phyloP scores from a whole-genome alignment of 2,797 vertebrate species.

The Tiaroga cobitis region DNA sequence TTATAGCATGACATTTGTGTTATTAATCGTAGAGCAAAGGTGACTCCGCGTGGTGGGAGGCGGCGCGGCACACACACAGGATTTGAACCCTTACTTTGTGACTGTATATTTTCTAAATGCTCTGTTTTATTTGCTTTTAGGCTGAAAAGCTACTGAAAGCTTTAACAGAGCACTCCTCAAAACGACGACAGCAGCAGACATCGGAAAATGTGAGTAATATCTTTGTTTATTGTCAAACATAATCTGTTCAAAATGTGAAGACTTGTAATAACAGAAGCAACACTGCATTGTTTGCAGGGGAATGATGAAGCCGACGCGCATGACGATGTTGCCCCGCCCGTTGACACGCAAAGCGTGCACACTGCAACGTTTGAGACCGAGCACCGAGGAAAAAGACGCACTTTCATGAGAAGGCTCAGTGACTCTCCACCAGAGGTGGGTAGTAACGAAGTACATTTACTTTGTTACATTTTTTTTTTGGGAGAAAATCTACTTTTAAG shows the following conservation, averaged over 20 bases:
- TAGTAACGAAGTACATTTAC: too few species aligned
- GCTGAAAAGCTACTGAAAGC: conserved; percentile 84
- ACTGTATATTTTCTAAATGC: not conserved
- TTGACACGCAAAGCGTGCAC: not conserved
- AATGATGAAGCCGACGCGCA: conserved; percentile 29
- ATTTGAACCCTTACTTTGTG: not conserved
- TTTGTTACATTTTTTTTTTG: too few species aligned
- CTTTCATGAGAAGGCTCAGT: conserved; percentile 65
- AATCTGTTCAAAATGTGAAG: not conserved
- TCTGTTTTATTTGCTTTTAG: conserved; percentile 66
- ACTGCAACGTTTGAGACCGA: conserved; percentile 73
- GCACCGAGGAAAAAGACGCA: conserved; percentile 66
- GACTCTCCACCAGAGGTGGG: not conserved
- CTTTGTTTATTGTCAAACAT: not conserved
- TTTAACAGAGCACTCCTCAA: conserved; percentile 80
- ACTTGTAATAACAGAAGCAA: not conserved
- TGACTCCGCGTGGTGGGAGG: too few species aligned
- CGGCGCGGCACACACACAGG: too few species aligned
- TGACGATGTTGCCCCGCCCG: not conserved
- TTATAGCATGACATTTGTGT: too few species aligned
- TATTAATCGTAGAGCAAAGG: too few species aligned
- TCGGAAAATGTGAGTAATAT: conserved; percentile 53
- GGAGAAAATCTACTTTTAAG: too few species aligned
- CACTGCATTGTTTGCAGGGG: conserved; percentile 62
- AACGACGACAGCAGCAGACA: conserved; percentile 56